Evolutionary conservation across 2,888 invertebrate species (phyloP).

Genomic region (Leuctra nigra): DNA sequence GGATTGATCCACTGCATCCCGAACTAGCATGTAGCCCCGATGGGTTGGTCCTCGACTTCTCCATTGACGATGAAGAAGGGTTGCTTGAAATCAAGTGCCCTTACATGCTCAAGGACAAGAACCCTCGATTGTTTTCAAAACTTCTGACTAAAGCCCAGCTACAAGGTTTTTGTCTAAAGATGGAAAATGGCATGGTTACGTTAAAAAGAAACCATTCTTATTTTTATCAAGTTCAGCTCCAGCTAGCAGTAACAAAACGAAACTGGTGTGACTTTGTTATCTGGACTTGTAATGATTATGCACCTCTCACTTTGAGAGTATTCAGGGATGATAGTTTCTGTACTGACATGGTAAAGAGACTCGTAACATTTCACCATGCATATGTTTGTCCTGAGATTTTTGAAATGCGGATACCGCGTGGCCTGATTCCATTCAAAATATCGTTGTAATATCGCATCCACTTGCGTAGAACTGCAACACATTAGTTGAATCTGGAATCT

Average conservation of each 20-base stretch:
- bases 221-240: conserved; percentile 5
- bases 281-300: background rate
- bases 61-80: background rate
- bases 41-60: background rate
- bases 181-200: background rate
- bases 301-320: background rate
- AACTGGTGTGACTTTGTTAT: conserved; percentile 8
- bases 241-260: background rate
- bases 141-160: background rate
- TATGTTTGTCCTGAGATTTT: background rate
- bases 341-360: background rate
- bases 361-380: background rate
- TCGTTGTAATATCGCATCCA: background rate
- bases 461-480: too few species aligned
- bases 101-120: background rate
- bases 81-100: conserved; percentile 13
- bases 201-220: background rate
- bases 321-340: background rate
- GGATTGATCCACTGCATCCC: background rate
- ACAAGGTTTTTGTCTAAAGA: background rate
- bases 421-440: background rate
- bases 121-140: background rate
- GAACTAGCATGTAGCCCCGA: conserved; percentile 14
- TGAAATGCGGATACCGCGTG: background rate
- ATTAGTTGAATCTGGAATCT: too few species aligned